Conservation (phyloP, 1,140 invertebrate genomes). For the Drosophila pectinifera region DNA sequence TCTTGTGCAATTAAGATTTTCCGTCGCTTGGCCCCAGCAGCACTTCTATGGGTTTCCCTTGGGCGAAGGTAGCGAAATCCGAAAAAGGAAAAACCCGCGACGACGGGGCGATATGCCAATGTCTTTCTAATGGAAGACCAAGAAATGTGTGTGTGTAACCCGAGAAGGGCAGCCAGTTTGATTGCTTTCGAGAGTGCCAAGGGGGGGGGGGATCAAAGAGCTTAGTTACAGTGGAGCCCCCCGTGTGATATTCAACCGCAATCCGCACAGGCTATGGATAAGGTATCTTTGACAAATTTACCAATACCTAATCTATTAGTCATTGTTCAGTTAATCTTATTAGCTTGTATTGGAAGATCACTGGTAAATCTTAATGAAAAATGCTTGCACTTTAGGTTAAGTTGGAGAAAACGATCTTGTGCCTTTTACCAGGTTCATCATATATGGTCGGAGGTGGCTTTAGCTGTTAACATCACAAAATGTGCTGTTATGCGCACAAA, state of each 20-base stretch:
- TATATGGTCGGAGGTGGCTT: background rate
- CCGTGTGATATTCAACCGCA: background rate
- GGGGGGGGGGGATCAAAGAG: slow-evolving; percentile 30
- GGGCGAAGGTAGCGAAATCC: slow-evolving; percentile 47
- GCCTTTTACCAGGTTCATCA: background rate
- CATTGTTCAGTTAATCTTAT: background rate
- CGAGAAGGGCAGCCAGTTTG: slow-evolving; percentile 62
- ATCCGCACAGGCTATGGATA: background rate
- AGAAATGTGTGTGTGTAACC: slow-evolving; percentile 69
- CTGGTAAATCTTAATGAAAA: background rate
- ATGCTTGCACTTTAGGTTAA: too few relatives aligned
- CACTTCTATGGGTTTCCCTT: slow-evolving; percentile 72
- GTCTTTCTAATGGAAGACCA: slow-evolving; percentile 82
- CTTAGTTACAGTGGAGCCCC: slow-evolving; percentile 11
- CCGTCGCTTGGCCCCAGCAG: slow-evolving; percentile 35
- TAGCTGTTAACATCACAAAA: background rate
- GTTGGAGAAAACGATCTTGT: background rate
- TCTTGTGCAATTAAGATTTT: slow-evolving; percentile 72
- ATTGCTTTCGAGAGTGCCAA: slow-evolving; percentile 36
- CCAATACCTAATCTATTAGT: background rate
- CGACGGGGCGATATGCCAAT: slow-evolving; percentile 60
- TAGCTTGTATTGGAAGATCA: background rate
- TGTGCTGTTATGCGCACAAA: too few relatives aligned
- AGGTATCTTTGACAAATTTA: background rate
- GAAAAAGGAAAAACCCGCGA: slow-evolving; percentile 29